These are phyloP conservation scores for Teleopsis dalmanni DNA, from an alignment of 1,140 invertebrate species.

Conservation along the genomic window DNA sequence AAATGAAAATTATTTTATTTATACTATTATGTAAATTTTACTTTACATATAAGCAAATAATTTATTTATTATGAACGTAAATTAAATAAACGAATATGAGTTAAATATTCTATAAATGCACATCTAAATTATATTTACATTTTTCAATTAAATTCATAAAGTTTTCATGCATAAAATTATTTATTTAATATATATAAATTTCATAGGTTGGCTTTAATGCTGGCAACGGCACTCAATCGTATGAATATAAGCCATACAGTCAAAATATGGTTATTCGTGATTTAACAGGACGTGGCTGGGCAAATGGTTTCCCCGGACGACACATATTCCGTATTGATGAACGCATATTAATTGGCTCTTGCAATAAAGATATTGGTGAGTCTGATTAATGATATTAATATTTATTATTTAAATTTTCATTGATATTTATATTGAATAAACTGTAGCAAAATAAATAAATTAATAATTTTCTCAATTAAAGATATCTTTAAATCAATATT, in stretches of 20 bases:
- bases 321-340: constrained; percentile 94
- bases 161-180: background rate
- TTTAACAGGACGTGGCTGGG: constrained; percentile 74
- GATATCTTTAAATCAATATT: no score
- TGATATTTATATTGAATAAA: no score
- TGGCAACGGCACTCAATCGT: constrained; percentile 85
- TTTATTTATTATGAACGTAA: no score
- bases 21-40: no score
- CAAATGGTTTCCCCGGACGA: constrained; percentile 77
- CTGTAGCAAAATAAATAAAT: no score
- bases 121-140: no score
- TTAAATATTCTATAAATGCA: no score
- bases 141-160: no score
- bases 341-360: constrained; percentile 84
- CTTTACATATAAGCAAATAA: no score
- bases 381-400: constrained; percentile 4
- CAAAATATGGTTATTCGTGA: constrained; percentile 77
- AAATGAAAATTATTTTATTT: no score
- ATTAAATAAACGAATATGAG: no score
- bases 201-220: constrained; percentile 87
- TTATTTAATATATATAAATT: constrained; percentile 9
- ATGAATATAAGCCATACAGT: constrained; percentile 85
- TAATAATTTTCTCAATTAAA: no score
- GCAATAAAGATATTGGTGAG: constrained; percentile 80
- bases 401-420: background rate